These are phyloP conservation scores for Takifugu rubripes DNA, from an alignment of 2,797 vertebrate genomes.

Conservation along the genomic window DNA sequence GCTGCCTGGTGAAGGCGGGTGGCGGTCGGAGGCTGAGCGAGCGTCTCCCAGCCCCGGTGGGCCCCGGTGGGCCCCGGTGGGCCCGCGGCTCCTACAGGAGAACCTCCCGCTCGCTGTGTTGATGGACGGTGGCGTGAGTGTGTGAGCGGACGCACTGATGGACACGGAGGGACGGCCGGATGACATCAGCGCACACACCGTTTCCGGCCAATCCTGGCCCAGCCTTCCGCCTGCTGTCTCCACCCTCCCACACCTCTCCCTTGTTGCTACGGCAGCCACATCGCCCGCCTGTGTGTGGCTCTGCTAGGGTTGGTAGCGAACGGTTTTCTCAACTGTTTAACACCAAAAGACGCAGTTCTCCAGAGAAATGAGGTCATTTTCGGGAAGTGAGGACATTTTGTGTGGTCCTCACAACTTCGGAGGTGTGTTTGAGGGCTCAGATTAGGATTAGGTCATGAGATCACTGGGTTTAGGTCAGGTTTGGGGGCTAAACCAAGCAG, in stretches of 20 bases:
- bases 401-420: too few species aligned
- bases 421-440: too few species aligned
- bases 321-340: background rate
- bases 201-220: slow-evolving; percentile 51
- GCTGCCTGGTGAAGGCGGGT: background rate
- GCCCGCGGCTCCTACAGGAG: slow-evolving; percentile 8
- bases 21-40: background rate
- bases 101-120: slow-evolving; percentile 37
- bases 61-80: too few species aligned
- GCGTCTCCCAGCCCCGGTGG: too few species aligned
- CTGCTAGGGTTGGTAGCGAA: slow-evolving; percentile 48
- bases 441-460: too few species aligned
- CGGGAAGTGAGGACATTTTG: too few species aligned
- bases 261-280: slow-evolving; percentile 68
- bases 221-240: slow-evolving; percentile 32
- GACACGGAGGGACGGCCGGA: slow-evolving; percentile 23
- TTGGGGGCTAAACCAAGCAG: too few species aligned
- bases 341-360: slow-evolving; percentile 1
- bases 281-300: slow-evolving; percentile 36
- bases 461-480: too few species aligned
- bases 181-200: slow-evolving; percentile 55
- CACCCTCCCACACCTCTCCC: slow-evolving; percentile 59
- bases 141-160: slow-evolving; percentile 53
- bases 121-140: slow-evolving; percentile 55
- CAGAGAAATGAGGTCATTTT: too few species aligned